Percentiles rank a stretch among this genome's conserved stretches.
Evolutionary conservation across 2,797 vertebrate genomes (phyloP).

Genomic region (Malacoctenus gilli): DNA sequence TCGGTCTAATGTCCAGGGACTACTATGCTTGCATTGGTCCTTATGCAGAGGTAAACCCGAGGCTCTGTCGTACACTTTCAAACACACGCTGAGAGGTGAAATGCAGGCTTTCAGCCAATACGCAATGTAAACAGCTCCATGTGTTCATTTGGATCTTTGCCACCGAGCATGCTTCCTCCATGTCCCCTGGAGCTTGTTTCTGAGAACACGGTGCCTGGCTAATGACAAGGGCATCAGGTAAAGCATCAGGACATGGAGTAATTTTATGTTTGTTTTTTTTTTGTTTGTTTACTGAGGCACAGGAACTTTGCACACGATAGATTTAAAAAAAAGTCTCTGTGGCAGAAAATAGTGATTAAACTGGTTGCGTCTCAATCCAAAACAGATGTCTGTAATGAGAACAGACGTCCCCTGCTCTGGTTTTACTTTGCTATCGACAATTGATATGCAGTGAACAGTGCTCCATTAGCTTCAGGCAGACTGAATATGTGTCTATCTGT

Average conservation of each 20-base stretch:
- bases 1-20: constrained; percentile 92
- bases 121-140: constrained; percentile 16
- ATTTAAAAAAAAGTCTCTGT: constrained; percentile 29
- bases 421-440: constrained; percentile 50
- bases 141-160: constrained; percentile 31
- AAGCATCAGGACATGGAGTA: constrained; percentile 22
- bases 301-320: not conserved
- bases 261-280: constrained; percentile 23
- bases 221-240: constrained; percentile 15
- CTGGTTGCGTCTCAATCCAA: constrained; percentile 4
- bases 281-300: no score
- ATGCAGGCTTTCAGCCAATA: constrained; percentile 15
- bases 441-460: constrained; percentile 43
- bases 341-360: constrained; percentile 43
- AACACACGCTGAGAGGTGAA: not conserved
- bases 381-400: constrained; percentile 11
- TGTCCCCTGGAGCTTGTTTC: constrained; percentile 26
- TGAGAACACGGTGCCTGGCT: constrained; percentile 4
- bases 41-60: constrained; percentile 86
- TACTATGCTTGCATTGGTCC: constrained; percentile 90
- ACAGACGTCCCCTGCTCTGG: constrained; percentile 39
- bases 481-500: constrained; percentile 16
- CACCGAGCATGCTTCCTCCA: constrained; percentile 27
- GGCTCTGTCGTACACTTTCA: constrained; percentile 9
- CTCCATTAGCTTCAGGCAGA: constrained; percentile 12